Evolutionary conservation across 2,888 invertebrate genomes (phyloP).

Genomic region (Drosophila atroscutellata): DNA sequence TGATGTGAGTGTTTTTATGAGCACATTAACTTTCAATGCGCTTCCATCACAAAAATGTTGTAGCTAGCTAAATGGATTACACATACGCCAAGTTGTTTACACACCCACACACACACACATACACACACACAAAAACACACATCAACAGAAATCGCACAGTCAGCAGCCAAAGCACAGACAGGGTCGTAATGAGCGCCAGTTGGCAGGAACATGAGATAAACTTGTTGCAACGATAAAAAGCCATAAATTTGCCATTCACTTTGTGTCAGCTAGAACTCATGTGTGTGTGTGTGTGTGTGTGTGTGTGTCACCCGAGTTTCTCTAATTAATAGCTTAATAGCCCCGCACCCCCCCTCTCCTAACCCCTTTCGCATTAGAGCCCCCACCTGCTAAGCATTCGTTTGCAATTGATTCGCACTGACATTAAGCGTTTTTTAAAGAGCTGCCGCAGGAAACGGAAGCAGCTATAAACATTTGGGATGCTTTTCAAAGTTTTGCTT

Average conservation of each 20-base stretch:
- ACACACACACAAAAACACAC: neutral
- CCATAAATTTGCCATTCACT: conserved; percentile 70
- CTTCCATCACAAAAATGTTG: conserved; percentile 28
- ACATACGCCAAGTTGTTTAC: conserved; percentile 54
- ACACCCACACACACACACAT: conserved; percentile 29
- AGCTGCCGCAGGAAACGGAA: neutral
- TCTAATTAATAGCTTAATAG: conserved; percentile 70
- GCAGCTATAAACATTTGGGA: conserved; percentile 6
- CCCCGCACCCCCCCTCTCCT: neutral
- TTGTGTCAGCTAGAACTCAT: conserved; percentile 14
- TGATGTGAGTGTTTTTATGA: conserved; percentile 28
- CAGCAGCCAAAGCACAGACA: conserved; percentile 41
- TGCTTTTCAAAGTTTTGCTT: conserved; percentile 2
- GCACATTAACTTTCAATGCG: conserved; percentile 55
- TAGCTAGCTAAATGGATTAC: conserved; percentile 50
- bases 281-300: conserved; percentile 7
- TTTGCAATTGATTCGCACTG: conserved; percentile 74
- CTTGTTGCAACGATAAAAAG: conserved; percentile 76
- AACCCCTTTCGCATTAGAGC: neutral
- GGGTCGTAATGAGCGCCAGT: conserved; percentile 70
- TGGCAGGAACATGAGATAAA: conserved; percentile 72
- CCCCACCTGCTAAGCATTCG: conserved; percentile 15
- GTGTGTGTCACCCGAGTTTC: conserved; percentile 29
- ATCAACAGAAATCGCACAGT: conserved; percentile 33
- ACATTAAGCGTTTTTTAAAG: conserved; percentile 32